These are phyloP conservation scores for Garrulus glandarius DNA, from an alignment of 2,797 vertebrate genomes.

Conservation along the genomic window DNA sequence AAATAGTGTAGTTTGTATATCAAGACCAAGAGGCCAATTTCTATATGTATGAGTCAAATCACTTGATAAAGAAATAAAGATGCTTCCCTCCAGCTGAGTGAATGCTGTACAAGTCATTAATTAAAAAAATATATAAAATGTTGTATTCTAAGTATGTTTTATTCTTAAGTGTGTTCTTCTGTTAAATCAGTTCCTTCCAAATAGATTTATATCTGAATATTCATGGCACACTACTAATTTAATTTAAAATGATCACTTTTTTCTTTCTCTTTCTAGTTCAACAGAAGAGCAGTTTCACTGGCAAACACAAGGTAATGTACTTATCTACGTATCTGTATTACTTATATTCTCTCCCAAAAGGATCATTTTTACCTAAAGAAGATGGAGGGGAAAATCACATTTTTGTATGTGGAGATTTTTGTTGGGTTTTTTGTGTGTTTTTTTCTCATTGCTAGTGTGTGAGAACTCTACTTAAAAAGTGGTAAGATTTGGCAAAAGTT, in stretches of 20 bases:
- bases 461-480: constrained; percentile 8
- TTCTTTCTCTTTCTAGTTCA: constrained; percentile 81
- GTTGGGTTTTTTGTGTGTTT: neutral
- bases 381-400: neutral
- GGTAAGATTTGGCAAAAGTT: neutral
- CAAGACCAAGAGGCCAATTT: neutral
- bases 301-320: constrained; percentile 90
- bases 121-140: neutral
- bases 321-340: neutral
- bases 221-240: neutral
- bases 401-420: neutral
- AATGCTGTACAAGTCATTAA: neutral
- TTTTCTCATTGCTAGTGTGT: constrained; percentile 46
- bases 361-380: neutral
- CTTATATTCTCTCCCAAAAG: neutral
- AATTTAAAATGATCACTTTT: neutral
- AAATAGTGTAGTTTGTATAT: neutral
- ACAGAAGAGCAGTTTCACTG: constrained; percentile 95
- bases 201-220: neutral
- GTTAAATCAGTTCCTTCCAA: neutral
- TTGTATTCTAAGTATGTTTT: neutral
- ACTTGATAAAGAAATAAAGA: neutral
- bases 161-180: neutral
- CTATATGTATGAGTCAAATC: neutral
- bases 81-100: neutral